A percentile compares a stretch with the other conserved stretches of the same genome.
Conservation (phyloP, 2,797 vertebrate genomes). For the Poeciliopsis gracilis region DNA sequence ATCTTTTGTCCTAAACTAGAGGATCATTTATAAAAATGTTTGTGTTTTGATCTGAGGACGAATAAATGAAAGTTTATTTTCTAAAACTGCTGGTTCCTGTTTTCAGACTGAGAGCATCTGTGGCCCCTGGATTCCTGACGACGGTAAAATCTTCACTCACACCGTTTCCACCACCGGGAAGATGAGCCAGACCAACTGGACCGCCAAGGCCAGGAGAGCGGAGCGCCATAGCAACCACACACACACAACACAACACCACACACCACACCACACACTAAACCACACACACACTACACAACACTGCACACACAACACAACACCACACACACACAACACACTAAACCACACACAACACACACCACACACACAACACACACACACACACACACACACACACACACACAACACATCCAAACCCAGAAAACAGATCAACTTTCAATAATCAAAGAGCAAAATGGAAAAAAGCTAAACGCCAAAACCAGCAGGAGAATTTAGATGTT, state of each 20-base stretch:
- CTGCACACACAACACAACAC: too few species aligned
- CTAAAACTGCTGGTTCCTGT: not conserved
- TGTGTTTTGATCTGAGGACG: not conserved
- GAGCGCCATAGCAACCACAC: not conserved
- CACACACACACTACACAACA: too few species aligned
- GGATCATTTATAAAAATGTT: not conserved
- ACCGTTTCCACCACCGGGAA: conserved; percentile 85
- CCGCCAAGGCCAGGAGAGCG: conserved; percentile 77
- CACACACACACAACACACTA: too few species aligned
- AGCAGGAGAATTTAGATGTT: not conserved
- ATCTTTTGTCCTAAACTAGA: not conserved
- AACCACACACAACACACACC: too few species aligned
- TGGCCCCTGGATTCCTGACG: conserved; percentile 88
- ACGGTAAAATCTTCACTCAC: conserved; percentile 88
- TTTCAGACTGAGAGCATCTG: conserved; percentile 81
- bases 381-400: not conserved
- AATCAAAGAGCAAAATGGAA: not conserved
- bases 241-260: too few species aligned
- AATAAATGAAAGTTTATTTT: not conserved
- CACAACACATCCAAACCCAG: not conserved
- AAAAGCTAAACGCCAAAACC: not conserved
- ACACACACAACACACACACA: too few species aligned
- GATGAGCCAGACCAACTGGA: conserved; percentile 88
- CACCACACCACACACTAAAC: too few species aligned
- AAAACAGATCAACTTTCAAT: not conserved